These are phyloP conservation scores for human DNA, from an alignment of 2,113 vertebrate genomes.

Conservation along the genomic window DNA sequence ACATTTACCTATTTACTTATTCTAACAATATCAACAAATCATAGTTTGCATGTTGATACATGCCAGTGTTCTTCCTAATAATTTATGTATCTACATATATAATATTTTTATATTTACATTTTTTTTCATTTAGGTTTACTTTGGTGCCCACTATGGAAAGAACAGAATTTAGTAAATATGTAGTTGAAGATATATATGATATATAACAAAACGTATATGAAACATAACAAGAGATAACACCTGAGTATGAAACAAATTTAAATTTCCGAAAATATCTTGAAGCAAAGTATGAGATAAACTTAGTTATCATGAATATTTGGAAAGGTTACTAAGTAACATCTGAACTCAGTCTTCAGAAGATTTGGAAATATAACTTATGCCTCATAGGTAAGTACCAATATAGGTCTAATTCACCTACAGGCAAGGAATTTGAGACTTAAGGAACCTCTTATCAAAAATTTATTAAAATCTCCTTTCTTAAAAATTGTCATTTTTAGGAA, in stretches of 20 bases:
- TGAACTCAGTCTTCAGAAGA: not conserved
- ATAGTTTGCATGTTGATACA: not conserved
- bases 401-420: not conserved
- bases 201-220: not conserved
- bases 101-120: not conserved
- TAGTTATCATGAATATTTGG: not conserved
- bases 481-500: not conserved
- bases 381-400: not conserved
- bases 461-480: not conserved
- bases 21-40: not conserved
- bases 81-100: not conserved
- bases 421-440: not conserved
- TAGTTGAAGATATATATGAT: not conserved
- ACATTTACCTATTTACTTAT: not conserved
- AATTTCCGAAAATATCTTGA: not conserved
- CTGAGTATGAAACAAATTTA: not conserved
- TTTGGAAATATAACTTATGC: not conserved
- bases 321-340: not conserved
- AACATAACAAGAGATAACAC: not conserved
- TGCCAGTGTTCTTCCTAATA: not conserved
- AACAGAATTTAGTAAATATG: not conserved
- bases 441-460: not conserved
- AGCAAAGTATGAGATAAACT: not conserved
- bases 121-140: not conserved
- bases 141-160: not conserved